phyloP scores from a whole-genome alignment of 2,888 invertebrate species.

The Diaprepes abbreviatus region DNA sequence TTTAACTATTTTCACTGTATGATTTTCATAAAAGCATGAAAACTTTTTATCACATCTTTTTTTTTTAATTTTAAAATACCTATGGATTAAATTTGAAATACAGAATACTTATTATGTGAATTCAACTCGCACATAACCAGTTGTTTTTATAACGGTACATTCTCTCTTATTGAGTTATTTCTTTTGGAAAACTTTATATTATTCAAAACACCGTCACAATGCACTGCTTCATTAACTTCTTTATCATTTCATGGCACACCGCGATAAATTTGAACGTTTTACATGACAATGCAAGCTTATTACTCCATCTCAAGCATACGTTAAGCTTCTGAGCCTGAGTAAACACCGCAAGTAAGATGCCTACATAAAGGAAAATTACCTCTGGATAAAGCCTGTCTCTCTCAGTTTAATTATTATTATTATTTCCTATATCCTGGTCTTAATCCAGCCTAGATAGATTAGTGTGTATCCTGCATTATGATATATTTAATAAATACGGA shows the following conservation, averaged over 20 bases:
- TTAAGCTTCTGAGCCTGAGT: constrained; percentile 58
- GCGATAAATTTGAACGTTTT: constrained; percentile 33
- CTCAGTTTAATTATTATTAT: constrained; percentile 43
- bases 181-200: no score
- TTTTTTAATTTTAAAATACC: no score
- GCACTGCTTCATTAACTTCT: background rate
- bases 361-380: constrained; percentile 53
- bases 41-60: no score
- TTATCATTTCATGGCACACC: background rate
- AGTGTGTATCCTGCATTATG: constrained; percentile 23
- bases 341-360: constrained; percentile 58
- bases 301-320: constrained; percentile 52
- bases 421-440: constrained; percentile 28
- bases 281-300: constrained; percentile 46
- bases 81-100: no score
- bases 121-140: no score
- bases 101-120: no score
- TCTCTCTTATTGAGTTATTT: no score
- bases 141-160: no score
- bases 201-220: no score
- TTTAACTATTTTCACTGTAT: no score
- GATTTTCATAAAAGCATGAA: no score
- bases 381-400: constrained; percentile 45
- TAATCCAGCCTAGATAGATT: constrained; percentile 38
- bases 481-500: constrained; percentile 23